These are phyloP conservation scores for Loriculus beryllinus DNA, from an alignment of 2,797 vertebrate genomes.

Conservation along the genomic window DNA sequence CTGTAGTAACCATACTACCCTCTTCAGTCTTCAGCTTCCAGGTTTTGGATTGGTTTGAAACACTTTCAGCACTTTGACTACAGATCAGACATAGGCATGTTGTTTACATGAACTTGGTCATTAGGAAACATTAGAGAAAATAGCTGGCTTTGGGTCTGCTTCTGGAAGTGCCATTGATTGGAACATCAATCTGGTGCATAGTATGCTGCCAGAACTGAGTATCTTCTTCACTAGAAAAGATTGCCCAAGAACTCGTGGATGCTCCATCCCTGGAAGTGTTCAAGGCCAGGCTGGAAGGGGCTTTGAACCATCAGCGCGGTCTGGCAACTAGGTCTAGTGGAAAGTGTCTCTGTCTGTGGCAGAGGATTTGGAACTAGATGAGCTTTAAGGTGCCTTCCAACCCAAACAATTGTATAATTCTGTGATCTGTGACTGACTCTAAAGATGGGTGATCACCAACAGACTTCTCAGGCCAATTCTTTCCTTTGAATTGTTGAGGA, in stretches of 20 bases:
- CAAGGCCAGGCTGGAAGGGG: not conserved
- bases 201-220: rapidly evolving
- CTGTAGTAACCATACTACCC: rapidly evolving
- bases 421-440: not conserved
- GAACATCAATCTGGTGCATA: not conserved
- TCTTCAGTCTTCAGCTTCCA: not conserved
- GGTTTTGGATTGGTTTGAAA: not conserved
- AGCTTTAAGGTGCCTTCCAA: not conserved
- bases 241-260: too few species aligned
- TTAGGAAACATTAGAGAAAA: not conserved
- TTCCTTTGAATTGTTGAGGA: not conserved
- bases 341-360: not conserved
- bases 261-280: not conserved
- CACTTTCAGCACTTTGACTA: rapidly evolving
- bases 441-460: not conserved
- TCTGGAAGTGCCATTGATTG: not conserved
- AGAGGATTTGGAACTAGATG: too few species aligned
- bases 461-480: not conserved
- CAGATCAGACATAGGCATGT: not conserved
- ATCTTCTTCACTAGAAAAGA: not conserved
- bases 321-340: not conserved
- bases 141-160: not conserved
- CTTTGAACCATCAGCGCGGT: not conserved
- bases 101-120: rapidly evolving
- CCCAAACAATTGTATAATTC: not conserved